Evolutionary conservation across 2,113 vertebrate species (phyloP), one percentile per base, ranked within the genome.

Genomic region (Osmerus mordax): DNA sequence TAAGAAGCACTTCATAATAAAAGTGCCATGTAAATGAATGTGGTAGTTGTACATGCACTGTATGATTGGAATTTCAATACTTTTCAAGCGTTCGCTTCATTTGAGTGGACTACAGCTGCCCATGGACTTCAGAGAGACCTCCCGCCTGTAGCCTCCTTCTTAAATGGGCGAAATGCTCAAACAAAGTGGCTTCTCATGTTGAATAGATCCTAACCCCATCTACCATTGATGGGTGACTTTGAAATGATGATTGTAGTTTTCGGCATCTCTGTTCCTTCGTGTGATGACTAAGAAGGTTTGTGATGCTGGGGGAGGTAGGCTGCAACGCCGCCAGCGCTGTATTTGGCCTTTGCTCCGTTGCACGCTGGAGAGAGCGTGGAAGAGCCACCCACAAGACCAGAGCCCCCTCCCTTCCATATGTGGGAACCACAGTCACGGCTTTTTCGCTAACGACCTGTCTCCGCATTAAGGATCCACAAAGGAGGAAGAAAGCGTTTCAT

Each of bases 361-460:
- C 74, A 79, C 77, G 55, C 73, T 73, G 79, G 70, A 69, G 70
- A 79, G 79, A 72, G 72, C 55, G 77, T 73, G 60, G 79, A 75
- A 65, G 72, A 79, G 63, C 74, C 72, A 64, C 82, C 82, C 76
- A 81, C 75, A 16, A 71, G 66, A 67, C 74, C 74, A 79, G 70
- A 72, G 64, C 69, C 51, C n/a, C n/a, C 55, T 70, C 72, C 71
- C 72, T 29, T 60, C 58, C 74, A 58, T 60, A 32, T 15, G 65
- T 59, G 56, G 28, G 68, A 15, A 65, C 61, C 63, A 65, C 15
- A 41, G 29, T 65, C 29, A 65, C 28, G 41, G 6, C 41, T 47
- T 47, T 47, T 47, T 1, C 41, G 7, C 5, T 11, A 47, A 47
- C 41, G 9, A 47, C 1, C 41, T 12, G 41, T 47, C 8, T 47